Percentiles rank a stretch among this genome's conserved stretches.
These are phyloP conservation scores for Piaya cayana DNA, from an alignment of 2,113 vertebrate species.

Conservation along the genomic window DNA sequence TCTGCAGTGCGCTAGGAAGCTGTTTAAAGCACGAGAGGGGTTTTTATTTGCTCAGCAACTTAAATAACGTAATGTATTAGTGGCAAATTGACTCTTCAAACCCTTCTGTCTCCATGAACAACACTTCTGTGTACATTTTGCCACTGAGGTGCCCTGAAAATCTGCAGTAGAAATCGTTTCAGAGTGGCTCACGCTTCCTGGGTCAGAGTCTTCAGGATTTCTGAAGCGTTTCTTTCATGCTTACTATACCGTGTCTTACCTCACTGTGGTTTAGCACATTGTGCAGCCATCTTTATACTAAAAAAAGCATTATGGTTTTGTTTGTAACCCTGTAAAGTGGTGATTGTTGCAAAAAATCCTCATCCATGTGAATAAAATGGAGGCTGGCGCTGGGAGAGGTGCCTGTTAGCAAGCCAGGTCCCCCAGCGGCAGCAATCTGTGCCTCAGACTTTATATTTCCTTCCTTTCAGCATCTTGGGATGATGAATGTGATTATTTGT, in stretches of 20 bases:
- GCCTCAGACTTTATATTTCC: background rate
- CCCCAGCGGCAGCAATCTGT: background rate
- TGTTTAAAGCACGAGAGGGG: background rate
- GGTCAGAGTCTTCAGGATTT: background rate
- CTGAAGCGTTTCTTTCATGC: background rate
- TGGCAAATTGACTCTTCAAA: background rate
- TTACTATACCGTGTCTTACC: background rate
- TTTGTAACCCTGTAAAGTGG: background rate
- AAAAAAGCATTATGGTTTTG: background rate
- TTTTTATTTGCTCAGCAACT: background rate
- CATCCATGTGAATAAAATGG: fast-evolving
- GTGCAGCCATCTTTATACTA: background rate
- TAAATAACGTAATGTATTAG: background rate
- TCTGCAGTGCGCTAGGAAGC: background rate
- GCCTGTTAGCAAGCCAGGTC: background rate
- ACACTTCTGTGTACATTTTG: background rate
- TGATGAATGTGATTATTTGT: background rate
- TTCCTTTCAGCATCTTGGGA: background rate
- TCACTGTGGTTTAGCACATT: background rate
- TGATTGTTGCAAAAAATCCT: background rate
- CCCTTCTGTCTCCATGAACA: background rate
- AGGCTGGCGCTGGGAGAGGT: background rate
- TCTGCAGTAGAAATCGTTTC: background rate
- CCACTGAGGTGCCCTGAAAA: background rate
- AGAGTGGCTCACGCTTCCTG: background rate